A percentile compares a stretch with the other conserved stretches of the same genome.
Conservation (phyloP, 2,797 vertebrate genomes). For the Melopsittacus undulatus region DNA sequence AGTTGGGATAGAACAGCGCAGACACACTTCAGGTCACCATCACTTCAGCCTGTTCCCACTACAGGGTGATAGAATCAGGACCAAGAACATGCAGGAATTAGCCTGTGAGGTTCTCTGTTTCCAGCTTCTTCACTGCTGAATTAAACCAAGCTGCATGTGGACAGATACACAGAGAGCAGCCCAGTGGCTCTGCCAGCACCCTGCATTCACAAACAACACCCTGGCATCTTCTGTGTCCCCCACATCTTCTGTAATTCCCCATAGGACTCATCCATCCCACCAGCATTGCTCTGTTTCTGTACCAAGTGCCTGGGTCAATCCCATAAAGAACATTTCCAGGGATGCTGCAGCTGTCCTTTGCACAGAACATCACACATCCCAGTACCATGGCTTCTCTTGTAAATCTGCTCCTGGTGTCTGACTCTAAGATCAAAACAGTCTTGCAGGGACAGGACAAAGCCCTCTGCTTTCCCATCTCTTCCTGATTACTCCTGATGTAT, state of each 20-base stretch:
- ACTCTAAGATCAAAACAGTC: neutral
- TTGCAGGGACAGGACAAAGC: neutral
- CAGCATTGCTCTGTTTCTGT: neutral
- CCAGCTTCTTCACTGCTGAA: neutral
- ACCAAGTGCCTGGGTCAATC: neutral
- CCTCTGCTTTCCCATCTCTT: neutral
- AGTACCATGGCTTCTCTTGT: neutral
- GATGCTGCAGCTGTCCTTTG: neutral
- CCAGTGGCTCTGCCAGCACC: neutral
- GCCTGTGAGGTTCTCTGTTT: neutral
- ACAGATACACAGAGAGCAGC: neutral
- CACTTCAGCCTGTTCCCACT: neutral
- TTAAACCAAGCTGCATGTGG: neutral
- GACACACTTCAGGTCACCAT: neutral
- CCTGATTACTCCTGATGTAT: neutral
- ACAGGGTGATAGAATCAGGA: neutral
- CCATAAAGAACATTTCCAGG: neutral
- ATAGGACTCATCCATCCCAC: neutral
- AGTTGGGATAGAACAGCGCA: neutral
- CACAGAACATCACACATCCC: rapidly evolving
- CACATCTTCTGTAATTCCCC: neutral
- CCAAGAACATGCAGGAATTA: neutral
- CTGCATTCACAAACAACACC: neutral
- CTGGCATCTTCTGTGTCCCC: neutral
- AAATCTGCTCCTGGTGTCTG: neutral